phyloP scores from a whole-genome alignment of 2,113 vertebrate genomes.

The Mus musculus region DNA sequence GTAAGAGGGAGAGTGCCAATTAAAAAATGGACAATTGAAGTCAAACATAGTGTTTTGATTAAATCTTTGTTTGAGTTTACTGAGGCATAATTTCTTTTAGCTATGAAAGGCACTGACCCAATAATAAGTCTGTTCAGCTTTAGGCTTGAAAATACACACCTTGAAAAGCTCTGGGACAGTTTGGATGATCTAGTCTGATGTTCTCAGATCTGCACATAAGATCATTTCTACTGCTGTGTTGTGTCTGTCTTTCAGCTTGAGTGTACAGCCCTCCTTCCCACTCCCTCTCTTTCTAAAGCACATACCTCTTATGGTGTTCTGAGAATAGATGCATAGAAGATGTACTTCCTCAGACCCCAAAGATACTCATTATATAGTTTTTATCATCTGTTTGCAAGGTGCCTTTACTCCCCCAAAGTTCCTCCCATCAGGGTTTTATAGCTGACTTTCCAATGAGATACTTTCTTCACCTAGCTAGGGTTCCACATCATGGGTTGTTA shows the following conservation, averaged over 20 bases:
- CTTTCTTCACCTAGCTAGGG: background rate
- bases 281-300: too few species aligned
- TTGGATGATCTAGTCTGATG: background rate
- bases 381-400: background rate
- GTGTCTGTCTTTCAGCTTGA: background rate
- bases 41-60: background rate
- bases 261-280: background rate
- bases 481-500: background rate
- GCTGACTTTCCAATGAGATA: slow-evolving; percentile 3
- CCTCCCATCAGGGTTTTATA: background rate
- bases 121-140: background rate
- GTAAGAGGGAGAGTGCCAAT: background rate
- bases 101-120: background rate
- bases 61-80: background rate
- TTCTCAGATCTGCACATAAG: background rate
- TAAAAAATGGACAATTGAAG: background rate
- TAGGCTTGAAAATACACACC: background rate
- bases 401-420: background rate
- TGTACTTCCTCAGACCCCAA: background rate
- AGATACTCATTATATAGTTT: background rate
- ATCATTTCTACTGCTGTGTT: background rate
- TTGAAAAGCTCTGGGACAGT: background rate
- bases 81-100: slow-evolving; percentile 1
- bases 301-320: background rate
- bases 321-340: background rate